These are phyloP conservation scores for Unio pictorum DNA, from an alignment of 2,888 invertebrate genomes.

Conservation along the genomic window DNA sequence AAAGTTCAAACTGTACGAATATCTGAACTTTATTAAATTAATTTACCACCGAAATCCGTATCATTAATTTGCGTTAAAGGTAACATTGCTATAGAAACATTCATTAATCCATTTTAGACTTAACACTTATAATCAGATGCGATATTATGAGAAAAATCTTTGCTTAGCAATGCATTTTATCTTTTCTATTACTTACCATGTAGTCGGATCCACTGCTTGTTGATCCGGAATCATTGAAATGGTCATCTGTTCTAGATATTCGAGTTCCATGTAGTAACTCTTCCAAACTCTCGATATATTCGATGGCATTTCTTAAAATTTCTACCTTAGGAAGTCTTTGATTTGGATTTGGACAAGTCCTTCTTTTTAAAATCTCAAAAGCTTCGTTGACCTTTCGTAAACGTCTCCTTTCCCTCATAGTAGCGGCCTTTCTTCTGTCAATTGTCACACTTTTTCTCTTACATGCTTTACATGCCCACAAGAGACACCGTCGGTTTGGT, in stretches of 20 bases:
- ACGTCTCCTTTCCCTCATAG: conserved; percentile 91
- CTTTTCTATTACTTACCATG: conserved; percentile 50
- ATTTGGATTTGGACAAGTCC: conserved; percentile 95
- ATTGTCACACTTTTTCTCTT: conserved; percentile 93
- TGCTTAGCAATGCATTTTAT: too few relatives aligned
- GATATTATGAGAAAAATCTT: too few relatives aligned
- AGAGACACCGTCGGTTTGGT: conserved; percentile 82
- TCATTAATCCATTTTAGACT: too few relatives aligned
- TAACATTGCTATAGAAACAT: too few relatives aligned
- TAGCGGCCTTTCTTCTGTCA: conserved; percentile 97
- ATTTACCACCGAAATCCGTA: too few relatives aligned
- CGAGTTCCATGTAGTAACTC: conserved; percentile 71
- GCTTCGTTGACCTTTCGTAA: conserved; percentile 99
- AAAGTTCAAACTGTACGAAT: too few relatives aligned
- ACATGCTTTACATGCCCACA: conserved; percentile 98
- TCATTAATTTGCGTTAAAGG: too few relatives aligned
- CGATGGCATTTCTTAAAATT: conserved; percentile 96
- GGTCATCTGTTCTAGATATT: conserved; percentile 48
- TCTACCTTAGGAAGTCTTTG: conserved; percentile 98
- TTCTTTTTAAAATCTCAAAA: conserved; percentile 92
- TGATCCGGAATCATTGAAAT: conserved; percentile 59
- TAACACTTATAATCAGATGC: too few relatives aligned
- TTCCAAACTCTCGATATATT: conserved; percentile 87
- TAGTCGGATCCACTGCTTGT: conserved; percentile 63
- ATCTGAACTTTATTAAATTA: too few relatives aligned